Percentiles rank a stretch among this genome's conserved stretches.
Evolutionary conservation across 2,113 vertebrate genomes (phyloP).

Genomic region (Cyprinodon brontotheroides): DNA sequence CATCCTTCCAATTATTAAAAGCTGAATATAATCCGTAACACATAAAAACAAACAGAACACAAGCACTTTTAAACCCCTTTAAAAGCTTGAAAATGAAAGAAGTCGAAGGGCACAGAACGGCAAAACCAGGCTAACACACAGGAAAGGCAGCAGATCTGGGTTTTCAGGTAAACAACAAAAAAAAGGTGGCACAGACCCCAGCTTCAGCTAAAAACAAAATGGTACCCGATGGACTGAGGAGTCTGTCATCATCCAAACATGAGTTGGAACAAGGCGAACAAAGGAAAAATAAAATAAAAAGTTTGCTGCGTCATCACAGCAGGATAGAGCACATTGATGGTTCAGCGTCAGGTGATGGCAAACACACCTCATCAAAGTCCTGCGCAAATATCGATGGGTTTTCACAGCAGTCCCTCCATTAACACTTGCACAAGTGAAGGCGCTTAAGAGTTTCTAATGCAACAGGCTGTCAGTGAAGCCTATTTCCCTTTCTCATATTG

Average conservation of each 20-base stretch:
- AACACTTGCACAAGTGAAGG: slow-evolving; percentile 13
- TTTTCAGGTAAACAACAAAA: slow-evolving; percentile 13
- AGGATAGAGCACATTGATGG: not conserved
- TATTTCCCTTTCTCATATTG: not conserved
- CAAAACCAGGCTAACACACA: slow-evolving; percentile 16
- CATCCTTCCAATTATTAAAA: not conserved
- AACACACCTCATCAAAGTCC: slow-evolving; percentile 7
- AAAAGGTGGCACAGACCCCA: slow-evolving; percentile 24
- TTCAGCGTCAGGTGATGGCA: not conserved
- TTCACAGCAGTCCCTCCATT: not conserved
- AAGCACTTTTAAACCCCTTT: not conserved
- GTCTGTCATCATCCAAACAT: slow-evolving; percentile 33
- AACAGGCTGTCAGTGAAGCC: not conserved
- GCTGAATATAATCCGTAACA: not conserved
- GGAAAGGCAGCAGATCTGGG: slow-evolving; percentile 44
- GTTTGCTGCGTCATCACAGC: slow-evolving; percentile 4
- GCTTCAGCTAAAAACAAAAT: slow-evolving; percentile 16
- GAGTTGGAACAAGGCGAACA: slow-evolving; percentile 51
- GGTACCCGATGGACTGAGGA: slow-evolving; percentile 49
- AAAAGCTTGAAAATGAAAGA: slow-evolving; percentile 16
- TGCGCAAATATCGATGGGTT: not conserved
- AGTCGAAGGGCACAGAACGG: slow-evolving; percentile 36
- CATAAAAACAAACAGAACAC: not conserved
- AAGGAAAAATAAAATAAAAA: not conserved
- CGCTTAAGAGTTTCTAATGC: not conserved